Evolutionary conservation across 37 sponge, comb jelly and placozoan genomes (phyloP), one percentile per base, ranked within the genome.

Genomic region (Spongia lamella): DNA sequence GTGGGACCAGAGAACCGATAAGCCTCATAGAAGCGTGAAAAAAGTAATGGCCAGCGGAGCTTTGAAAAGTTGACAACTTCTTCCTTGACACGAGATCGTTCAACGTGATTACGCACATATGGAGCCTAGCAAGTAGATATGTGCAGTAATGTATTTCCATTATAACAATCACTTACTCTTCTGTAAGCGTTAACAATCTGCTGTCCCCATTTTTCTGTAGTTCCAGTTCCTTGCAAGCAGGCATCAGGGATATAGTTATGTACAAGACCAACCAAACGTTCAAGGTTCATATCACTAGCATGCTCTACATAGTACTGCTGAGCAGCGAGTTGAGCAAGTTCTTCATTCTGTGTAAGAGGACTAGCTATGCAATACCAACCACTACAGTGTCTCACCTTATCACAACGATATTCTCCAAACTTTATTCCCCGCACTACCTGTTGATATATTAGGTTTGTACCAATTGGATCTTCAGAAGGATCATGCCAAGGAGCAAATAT

Each of bases 391-490:
- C 88, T 75, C 27, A 85, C 93, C 83, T 81, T 84, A 21, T 95
- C 96, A 85, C 89, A 92, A 25, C 87, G 75, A 63, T 95, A 95
- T 73, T 95, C 96, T 75, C 96, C 96, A 74, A 86, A 92, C 79
- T 92, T 91, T 47, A 92, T 86, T 1, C 96, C 96, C 17, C 93
- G 83, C 13, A 95, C 77, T 15, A 95, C 70, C 84, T 95, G 96
- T 66, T 95, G 92, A 69, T 92, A 95, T 54, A 95, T 95, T 62
- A 95, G 96, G 75, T 92, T 84, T 25, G 96, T 95, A 11, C 93
- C 90, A 11, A 89, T 84, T 20, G 83, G 89, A 57, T 95, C 96
- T 5, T 95, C 90, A 14, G 87, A 63, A 3, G 92, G 92, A 49
- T 82, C 71, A 81, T 89, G 89, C 96, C 92, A 92, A 25, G 96